Percentiles rank a stretch among this genome's conserved stretches.
Conservation (phyloP, 2,797 vertebrate genomes). For the Characodon lateralis region DNA sequence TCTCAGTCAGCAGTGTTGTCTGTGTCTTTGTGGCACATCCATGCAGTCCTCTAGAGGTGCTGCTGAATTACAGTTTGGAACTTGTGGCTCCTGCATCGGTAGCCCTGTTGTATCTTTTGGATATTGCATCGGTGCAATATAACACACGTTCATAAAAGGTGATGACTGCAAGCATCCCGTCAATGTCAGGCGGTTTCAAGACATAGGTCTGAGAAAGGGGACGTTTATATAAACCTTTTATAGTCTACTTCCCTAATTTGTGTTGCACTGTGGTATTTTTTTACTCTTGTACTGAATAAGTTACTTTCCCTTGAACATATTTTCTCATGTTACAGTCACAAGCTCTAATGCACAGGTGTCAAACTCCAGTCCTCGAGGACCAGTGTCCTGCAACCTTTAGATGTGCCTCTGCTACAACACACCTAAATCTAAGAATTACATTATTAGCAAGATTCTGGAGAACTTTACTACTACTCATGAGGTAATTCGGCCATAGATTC, state of each 20-base stretch:
- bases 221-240: background rate
- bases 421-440: too few relatives aligned
- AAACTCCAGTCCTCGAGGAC: too few relatives aligned
- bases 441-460: too few relatives aligned
- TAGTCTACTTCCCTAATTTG: background rate
- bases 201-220: constrained; percentile 13
- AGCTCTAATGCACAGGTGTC: background rate
- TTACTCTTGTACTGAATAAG: too few relatives aligned
- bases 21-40: constrained; percentile 57
- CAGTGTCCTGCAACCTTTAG: too few relatives aligned
- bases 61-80: constrained; percentile 53
- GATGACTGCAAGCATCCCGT: constrained; percentile 19
- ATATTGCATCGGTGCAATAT: constrained; percentile 29
- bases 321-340: background rate
- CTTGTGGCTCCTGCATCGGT: constrained; percentile 45
- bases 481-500: too few relatives aligned
- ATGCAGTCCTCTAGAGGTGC: constrained; percentile 52
- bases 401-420: too few relatives aligned
- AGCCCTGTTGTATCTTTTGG: constrained; percentile 22
- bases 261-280: background rate
- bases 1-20: constrained; percentile 29
- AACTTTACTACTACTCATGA: too few relatives aligned
- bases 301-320: background rate
- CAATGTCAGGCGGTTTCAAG: constrained; percentile 47
- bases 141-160: constrained; percentile 30